phyloP scores from a whole-genome alignment of 2,113 vertebrate species.

The western clawed frog (Xenopus tropicalis) region UCB_Xtro_10.0 CM004444.2:24197501-24198000 shows the following conservation, averaged over 20 bases:
- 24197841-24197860: not conserved
- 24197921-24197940: not conserved
- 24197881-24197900: constrained; percentile 6
- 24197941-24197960: not conserved
- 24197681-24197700: constrained; percentile 29
- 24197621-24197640: constrained; percentile 37
- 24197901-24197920: not conserved
- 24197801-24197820: constrained; percentile 34
- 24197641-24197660: constrained; percentile 38
- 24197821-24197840: constrained; percentile 23
- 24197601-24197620: constrained; percentile 33
- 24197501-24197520: no score
- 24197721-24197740: constrained; percentile 40
- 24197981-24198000: not conserved
- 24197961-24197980: not conserved
- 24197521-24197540: no score
- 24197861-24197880: constrained; percentile 10
- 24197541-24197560: no score
- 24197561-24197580: constrained; percentile 7
- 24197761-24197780: constrained; percentile 25
- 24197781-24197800: constrained; percentile 21
- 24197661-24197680: constrained; percentile 42
- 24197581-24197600: constrained; percentile 9
- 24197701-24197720: constrained; percentile 38
- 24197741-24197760: not conserved